Conservation (phyloP, 2,888 invertebrate genomes). For the Uropetala carovei region DNA sequence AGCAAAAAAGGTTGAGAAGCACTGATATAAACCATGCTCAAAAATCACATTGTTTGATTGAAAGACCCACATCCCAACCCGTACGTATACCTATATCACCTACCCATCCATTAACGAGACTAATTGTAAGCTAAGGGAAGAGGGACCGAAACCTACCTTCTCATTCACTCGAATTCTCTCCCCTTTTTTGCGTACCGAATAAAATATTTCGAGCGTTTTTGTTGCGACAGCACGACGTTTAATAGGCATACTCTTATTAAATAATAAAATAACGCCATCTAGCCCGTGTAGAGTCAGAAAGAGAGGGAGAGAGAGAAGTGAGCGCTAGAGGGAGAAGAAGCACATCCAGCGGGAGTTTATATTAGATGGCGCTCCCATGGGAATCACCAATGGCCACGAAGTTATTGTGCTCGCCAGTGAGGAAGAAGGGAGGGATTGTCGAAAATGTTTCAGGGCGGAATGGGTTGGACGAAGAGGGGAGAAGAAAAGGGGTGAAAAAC, state of each 20-base stretch:
- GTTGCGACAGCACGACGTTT: not conserved
- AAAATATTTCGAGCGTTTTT: not conserved
- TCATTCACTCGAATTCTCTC: too few species aligned
- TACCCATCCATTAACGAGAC: too few species aligned
- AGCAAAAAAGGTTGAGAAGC: too few species aligned
- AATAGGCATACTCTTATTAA: not conserved
- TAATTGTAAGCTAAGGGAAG: too few species aligned
- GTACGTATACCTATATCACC: too few species aligned
- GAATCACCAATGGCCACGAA: not conserved
- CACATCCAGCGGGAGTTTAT: not conserved
- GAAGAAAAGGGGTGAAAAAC: not conserved
- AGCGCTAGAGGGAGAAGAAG: not conserved
- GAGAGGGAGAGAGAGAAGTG: too few species aligned
- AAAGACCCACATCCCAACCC: too few species aligned
- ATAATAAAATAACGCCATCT: not conserved
- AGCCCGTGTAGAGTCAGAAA: not conserved
- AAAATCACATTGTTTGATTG: too few species aligned
- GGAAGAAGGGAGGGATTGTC: not conserved
- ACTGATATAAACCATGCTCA: too few species aligned
- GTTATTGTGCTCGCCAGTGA: not conserved
- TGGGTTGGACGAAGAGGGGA: not conserved
- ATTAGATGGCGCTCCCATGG: not conserved
- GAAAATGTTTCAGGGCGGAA: not conserved
- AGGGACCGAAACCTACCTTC: too few species aligned
- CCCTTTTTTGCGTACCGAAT: not conserved